Conservation (phyloP, 1,140 invertebrate genomes). For the Drosophila pandora region DNA sequence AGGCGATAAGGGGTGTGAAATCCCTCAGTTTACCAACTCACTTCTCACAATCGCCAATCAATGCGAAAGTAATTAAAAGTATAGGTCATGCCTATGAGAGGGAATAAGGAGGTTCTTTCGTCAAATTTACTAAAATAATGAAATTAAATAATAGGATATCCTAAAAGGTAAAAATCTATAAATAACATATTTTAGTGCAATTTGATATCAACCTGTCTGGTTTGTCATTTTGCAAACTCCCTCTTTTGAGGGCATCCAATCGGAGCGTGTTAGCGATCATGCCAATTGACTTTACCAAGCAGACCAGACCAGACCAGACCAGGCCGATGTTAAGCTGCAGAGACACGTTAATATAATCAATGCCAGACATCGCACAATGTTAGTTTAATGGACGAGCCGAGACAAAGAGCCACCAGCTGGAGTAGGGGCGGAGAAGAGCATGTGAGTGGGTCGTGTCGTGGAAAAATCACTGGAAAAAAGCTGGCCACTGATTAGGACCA, state of each 20-base stretch:
- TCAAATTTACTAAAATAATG: conserved; percentile 2
- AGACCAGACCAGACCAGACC: conserved; percentile 17
- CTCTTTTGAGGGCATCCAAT: neutral
- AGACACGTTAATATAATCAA: conserved; percentile 63
- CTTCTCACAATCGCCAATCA: neutral
- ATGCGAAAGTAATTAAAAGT: conserved; percentile 8
- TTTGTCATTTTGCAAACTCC: neutral
- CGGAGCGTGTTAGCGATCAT: conserved; percentile 9
- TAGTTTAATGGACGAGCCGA: conserved; percentile 22
- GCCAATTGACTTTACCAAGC: conserved; percentile 32
- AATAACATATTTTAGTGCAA: neutral
- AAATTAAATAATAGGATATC: conserved; percentile 7
- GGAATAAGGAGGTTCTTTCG: neutral
- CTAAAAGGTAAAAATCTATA: neutral
- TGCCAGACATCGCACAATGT: conserved; percentile 56
- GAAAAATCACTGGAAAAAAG: conserved; percentile 48
- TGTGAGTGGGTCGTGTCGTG: conserved; percentile 32
- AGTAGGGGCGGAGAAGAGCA: conserved; percentile 18
- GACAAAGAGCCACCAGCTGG: conserved; percentile 35
- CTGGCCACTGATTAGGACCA: conserved; percentile 39
- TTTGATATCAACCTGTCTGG: neutral
- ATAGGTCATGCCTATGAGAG: conserved; percentile 26
- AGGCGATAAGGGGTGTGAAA: conserved; percentile 16
- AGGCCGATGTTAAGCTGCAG: conserved; percentile 21
- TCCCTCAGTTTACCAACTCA: neutral